Evolutionary conservation across 2,888 invertebrate species (phyloP).

Genomic region (Pecten maximus): DNA sequence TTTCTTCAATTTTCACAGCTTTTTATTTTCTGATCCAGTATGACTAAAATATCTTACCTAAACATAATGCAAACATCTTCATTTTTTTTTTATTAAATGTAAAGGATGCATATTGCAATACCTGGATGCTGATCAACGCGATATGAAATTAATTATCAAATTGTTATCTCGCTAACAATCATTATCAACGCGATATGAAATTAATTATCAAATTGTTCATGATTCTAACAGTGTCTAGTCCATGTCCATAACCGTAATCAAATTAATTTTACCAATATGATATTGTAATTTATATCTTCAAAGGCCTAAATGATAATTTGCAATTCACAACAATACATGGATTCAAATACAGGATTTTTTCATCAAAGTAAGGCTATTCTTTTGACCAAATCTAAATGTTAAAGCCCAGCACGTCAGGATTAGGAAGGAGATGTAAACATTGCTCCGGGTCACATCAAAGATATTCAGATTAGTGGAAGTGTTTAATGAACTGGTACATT

Average conservation of each 20-base stretch:
- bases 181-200: background rate
- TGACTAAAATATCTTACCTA: too few species aligned
- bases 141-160: background rate
- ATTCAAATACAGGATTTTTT: background rate
- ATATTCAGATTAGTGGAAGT: background rate
- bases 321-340: background rate
- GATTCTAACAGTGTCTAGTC: too few species aligned
- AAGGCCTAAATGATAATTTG: background rate
- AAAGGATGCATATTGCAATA: too few species aligned
- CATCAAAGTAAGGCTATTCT: background rate
- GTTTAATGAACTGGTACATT: background rate
- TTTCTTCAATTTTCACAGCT: too few species aligned
- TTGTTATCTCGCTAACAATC: background rate
- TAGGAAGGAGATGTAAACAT: background rate
- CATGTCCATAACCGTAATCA: background rate
- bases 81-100: too few species aligned
- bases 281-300: too few species aligned
- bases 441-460: background rate
- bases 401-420: background rate
- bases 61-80: too few species aligned
- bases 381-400: background rate
- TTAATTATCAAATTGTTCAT: too few species aligned
- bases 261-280: too few species aligned
- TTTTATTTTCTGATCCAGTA: too few species aligned
- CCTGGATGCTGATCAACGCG: too few species aligned